A percentile compares a stretch with the other conserved stretches of the same genome.
Evolutionary conservation across 2,797 vertebrate genomes (phyloP).

Genomic region (Morus bassanus): DNA sequence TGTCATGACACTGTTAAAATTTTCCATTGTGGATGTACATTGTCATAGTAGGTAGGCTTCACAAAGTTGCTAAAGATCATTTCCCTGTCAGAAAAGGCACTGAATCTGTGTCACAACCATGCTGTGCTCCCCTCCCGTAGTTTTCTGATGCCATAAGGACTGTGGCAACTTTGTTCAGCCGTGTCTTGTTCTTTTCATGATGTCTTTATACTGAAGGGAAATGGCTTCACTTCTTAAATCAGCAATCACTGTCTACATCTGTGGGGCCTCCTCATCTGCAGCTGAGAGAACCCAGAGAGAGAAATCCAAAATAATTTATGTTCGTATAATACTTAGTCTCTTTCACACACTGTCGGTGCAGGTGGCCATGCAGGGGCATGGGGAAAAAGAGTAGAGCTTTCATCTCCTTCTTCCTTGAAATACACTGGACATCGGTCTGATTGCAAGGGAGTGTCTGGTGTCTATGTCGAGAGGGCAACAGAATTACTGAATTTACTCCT

Average conservation of each 20-base stretch:
- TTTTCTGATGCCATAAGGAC: background rate
- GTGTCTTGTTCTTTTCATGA: background rate
- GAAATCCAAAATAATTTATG: background rate
- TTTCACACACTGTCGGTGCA: background rate
- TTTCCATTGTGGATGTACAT: background rate
- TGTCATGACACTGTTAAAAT: background rate
- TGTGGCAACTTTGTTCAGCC: background rate
- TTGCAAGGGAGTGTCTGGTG: background rate
- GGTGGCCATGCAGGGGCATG: background rate
- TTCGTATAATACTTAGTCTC: background rate
- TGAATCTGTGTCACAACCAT: background rate
- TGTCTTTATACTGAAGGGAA: background rate
- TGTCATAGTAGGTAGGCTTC: background rate
- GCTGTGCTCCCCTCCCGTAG: background rate
- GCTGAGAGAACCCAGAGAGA: background rate
- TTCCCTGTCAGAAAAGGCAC: background rate
- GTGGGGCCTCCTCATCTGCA: background rate
- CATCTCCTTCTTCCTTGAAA: background rate
- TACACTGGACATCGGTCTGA: background rate
- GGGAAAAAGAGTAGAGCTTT: background rate
- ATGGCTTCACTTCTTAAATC: background rate
- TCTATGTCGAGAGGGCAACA: background rate
- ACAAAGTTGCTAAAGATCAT: background rate
- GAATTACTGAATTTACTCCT: conserved; percentile 17
- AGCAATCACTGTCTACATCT: background rate